phyloP scores from a whole-genome alignment of 1,140 invertebrate species.

The Drosophila pallidifrons region DNA sequence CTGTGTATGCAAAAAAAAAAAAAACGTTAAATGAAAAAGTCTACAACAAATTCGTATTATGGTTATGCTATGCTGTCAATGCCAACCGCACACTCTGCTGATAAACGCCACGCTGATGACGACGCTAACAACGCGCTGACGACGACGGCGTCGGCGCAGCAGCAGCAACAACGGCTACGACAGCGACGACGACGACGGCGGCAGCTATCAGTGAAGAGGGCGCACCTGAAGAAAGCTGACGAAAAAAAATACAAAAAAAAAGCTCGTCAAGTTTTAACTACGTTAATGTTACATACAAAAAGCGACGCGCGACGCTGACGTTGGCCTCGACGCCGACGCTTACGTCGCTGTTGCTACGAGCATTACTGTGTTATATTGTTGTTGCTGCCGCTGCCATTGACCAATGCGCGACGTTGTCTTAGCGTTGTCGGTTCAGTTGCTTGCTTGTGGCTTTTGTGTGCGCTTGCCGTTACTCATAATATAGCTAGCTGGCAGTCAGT shows the following conservation, averaged over 20 bases:
- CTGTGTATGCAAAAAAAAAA: constrained; percentile 68
- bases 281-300: constrained; percentile 59
- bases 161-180: not conserved
- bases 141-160: not conserved
- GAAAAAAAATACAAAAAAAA: constrained; percentile 57
- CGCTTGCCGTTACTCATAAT: constrained; percentile 21
- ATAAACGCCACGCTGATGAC: constrained; percentile 35
- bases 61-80: constrained; percentile 52
- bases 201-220: constrained; percentile 44
- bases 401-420: constrained; percentile 47
- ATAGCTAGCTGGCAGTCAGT: not conserved
- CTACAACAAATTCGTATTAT: constrained; percentile 33
- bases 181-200: not conserved
- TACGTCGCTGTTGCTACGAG: not conserved
- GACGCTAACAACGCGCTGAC: not conserved
- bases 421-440: constrained; percentile 51
- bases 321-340: constrained; percentile 23
- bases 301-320: constrained; percentile 26
- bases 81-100: constrained; percentile 44
- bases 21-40: constrained; percentile 44
- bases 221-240: constrained; percentile 66
- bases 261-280: constrained; percentile 74
- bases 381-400: constrained; percentile 44
- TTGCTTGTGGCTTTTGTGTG: constrained; percentile 56
- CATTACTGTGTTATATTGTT: constrained; percentile 3